A percentile compares a stretch with the other conserved stretches of the same genome.
Conservation (phyloP, 2,113 vertebrate species). For the Oryzias melastigma region DNA sequence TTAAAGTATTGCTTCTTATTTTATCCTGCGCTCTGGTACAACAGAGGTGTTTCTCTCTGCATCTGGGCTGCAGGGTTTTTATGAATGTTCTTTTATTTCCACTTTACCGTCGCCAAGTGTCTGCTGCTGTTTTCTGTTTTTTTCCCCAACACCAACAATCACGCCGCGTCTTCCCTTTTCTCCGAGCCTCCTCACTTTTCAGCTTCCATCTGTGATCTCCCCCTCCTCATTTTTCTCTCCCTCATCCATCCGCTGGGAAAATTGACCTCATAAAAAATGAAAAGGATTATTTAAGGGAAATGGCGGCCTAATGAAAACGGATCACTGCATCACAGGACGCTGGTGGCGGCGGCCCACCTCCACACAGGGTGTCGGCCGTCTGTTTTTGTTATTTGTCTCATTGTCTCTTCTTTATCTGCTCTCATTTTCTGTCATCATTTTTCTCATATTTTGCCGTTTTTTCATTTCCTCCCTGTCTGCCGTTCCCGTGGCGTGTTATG, state of each 20-base stretch:
- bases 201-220: background rate
- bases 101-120: background rate
- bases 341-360: conserved; percentile 37
- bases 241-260: conserved; percentile 49
- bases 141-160: background rate
- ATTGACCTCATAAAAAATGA: conserved; percentile 76
- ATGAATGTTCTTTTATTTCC: conserved; percentile 1
- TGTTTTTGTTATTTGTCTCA: conserved; percentile 45
- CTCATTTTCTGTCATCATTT: conserved; percentile 38
- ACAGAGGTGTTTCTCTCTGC: conserved; percentile 16
- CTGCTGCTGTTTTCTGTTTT: background rate
- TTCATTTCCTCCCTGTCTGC: conserved; percentile 54
- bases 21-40: conserved; percentile 13
- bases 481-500: conserved; percentile 5
- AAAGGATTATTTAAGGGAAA: conserved; percentile 78
- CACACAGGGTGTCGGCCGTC: conserved; percentile 3
- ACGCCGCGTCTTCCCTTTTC: background rate
- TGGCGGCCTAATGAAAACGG: conserved; percentile 71
- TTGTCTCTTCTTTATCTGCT: conserved; percentile 48
- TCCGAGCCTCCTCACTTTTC: conserved; percentile 1
- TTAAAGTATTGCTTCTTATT: conserved; percentile 29
- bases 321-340: conserved; percentile 68
- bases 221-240: conserved; percentile 14
- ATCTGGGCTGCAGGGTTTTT: conserved; percentile 11
- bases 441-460: conserved; percentile 35